phyloP scores from a whole-genome alignment of 2,113 vertebrate species.

The Caranx melampygus region DNA sequence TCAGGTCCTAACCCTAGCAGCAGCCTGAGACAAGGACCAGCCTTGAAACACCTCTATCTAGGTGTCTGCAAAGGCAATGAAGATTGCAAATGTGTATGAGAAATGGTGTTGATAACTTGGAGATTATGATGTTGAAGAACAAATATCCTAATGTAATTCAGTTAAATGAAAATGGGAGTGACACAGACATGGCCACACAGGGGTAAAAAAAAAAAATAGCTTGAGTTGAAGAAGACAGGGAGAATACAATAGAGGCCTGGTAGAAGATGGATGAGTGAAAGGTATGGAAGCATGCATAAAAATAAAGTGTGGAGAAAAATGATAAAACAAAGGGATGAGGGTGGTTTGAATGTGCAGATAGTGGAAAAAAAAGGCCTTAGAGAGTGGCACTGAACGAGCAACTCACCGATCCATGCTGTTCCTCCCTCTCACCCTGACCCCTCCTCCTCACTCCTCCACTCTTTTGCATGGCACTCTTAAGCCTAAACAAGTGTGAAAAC shows the following conservation, averaged over 20 bases:
- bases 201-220: not conserved
- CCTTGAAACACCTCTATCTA: not conserved
- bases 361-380: constrained; percentile 9
- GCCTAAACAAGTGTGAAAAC: constrained; percentile 81
- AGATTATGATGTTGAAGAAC: not conserved
- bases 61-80: not conserved
- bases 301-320: not conserved
- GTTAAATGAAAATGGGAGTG: not conserved
- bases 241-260: not conserved
- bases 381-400: not conserved
- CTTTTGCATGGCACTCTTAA: constrained; percentile 69
- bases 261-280: not conserved
- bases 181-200: not conserved
- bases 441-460: constrained; percentile 8
- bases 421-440: constrained; percentile 27
- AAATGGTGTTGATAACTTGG: not conserved
- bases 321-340: constrained; percentile 3
- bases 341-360: constrained; percentile 29
- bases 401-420: constrained; percentile 42
- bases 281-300: not conserved
- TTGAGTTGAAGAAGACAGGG: not conserved
- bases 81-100: not conserved
- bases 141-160: constrained; percentile 4
- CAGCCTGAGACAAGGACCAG: constrained; percentile 84
- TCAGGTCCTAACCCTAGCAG: constrained; percentile 63